Base-by-base conservation (phyloP, 2,797 vertebrate species). In the Gallinago nigripennis region DNA sequence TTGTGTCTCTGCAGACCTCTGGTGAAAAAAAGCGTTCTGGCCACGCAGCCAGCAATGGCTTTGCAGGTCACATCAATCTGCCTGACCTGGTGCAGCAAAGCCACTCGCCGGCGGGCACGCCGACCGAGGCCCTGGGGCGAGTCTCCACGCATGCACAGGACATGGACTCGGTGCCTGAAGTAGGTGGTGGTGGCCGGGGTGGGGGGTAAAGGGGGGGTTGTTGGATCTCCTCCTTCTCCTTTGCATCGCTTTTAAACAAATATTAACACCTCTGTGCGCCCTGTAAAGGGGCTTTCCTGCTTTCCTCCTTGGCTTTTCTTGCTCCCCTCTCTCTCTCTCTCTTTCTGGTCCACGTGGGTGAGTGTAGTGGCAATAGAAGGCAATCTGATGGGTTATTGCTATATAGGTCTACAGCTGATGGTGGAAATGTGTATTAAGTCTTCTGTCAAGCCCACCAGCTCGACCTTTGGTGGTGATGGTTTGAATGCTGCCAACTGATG, bases 81-180 rank as follows among this genome's bases (percentile, higher is more conserved):
- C 99, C 99, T 16, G 99, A 99, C 98, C 98, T 99, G 98, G 98
- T 99, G 96, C 99, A 99, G 97, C 99, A 99, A 98, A 99, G 99
- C 97, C 97, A 99, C 96, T 99, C 99, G 86, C 98, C 99, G 6
- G 98, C 98, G 33, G 98, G 98, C 96, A 99, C 99, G n/a, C 99
- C 99, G 11, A 98, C 98, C 3, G 98, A 99, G 95, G 98, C 98
- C 94, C 97, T 98, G 93, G 99, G 98, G 94, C 98, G 98, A 80
- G 98, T 97, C 94, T 98, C 98, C 94, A 98, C 98, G 94, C 99
- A 99, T 96, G 96, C 98, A 12, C 98, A 98, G 97, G 99, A 99
- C 83, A 98, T 99, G 98, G 98, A 99, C 73, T 97, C 99, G 43
- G 98, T 98, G 97, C 98, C 98, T 78, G 99, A 99, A 98, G 99